Base-by-base conservation (phyloP, 1,140 invertebrate genomes). In the Drosophila bipectinata region DNA sequence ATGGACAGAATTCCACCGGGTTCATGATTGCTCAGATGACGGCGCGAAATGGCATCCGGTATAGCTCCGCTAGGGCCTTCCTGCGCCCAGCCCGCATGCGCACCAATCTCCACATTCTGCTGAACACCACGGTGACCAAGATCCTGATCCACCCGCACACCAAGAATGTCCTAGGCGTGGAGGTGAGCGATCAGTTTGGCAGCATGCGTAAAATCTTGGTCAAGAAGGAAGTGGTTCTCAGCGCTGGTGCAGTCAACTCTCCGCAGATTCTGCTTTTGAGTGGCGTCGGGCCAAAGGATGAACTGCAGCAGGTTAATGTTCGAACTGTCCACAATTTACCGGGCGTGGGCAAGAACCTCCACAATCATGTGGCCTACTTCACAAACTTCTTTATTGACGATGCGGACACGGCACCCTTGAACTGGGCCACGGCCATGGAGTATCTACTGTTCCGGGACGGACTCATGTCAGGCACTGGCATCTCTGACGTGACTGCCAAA, bases 341-440 rank as follows among this genome's bases (percentile, higher is more conserved):
- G 0, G 95, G 95, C 0, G 97, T 98, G 3, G 97, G 98, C 0
- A 94, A 95, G 67, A 98, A 98, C 92, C 94, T 98, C 0, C 96
- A 97, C 77, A 97, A 97, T 89, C 97, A 98, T 78, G 96, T 97
- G 0, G 95, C 96, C 3, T 95, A 94, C 91, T 95, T 96, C 67
- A 90, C 96, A 0, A 94, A 94, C 79, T 98, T 97, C 92, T 93
- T 94, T 18, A 95, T 97, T 12, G 96, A 97, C 53, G 96, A 97
- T 77, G 96, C 96, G 32, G 95, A 96, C 77, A 97, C 95, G 0
- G 94, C 95, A 0, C 95, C 96, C 0, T 93, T 97, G 0, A 97
- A 97, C 92, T 97, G 96, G 96, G 96, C 96, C 2, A 96, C 96
- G 0, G 96, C 96, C 15, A 96, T 97, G 95, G 96, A 97, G 85